A percentile compares a stretch with the other conserved stretches of the same genome.
Evolutionary conservation across 2,888 invertebrate species (phyloP).

Genomic region (Apamea sordens): DNA sequence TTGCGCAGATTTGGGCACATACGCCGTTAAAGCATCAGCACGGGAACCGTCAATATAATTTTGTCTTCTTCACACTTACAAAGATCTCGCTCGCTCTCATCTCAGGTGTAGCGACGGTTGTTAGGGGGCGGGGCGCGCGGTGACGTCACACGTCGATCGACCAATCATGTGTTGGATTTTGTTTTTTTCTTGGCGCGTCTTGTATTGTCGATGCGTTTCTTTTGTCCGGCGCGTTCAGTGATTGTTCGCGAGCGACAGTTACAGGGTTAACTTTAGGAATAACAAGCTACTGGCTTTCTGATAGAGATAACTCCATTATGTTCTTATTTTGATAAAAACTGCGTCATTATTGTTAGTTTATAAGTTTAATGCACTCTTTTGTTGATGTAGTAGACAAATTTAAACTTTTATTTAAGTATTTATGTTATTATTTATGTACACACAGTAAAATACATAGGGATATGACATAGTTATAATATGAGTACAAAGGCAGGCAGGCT

Average conservation of each 20-base stretch:
- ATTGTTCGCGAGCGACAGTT: constrained; percentile 75
- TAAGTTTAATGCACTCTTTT: not conserved
- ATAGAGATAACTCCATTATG: constrained; percentile 63
- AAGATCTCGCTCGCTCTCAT: constrained; percentile 84
- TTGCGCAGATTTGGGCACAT: constrained; percentile 39
- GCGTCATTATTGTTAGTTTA: not conserved
- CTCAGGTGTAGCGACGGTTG: constrained; percentile 89
- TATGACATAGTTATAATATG: too few relatives aligned
- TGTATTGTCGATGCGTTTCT: constrained; percentile 83
- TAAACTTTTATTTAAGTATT: not conserved
- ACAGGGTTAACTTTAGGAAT: constrained; percentile 78
- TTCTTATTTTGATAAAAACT: constrained; percentile 40
- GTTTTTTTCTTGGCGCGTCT: constrained; percentile 81
- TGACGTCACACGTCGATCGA: constrained; percentile 85
- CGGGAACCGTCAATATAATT: constrained; percentile 76
- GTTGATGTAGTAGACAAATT: not conserved
- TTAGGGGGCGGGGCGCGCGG: constrained; percentile 86
- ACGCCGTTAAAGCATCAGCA: constrained; percentile 60
- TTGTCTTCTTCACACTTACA: constrained; percentile 81
- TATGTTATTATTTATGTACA: too few relatives aligned
- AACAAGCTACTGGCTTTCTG: constrained; percentile 75
- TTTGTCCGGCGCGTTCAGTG: constrained; percentile 79
- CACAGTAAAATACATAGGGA: too few relatives aligned
- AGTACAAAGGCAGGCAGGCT: too few relatives aligned
- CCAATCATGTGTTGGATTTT: constrained; percentile 81